Conservation (phyloP, 2,888 invertebrate species). For the Metallyticus violacea region DNA sequence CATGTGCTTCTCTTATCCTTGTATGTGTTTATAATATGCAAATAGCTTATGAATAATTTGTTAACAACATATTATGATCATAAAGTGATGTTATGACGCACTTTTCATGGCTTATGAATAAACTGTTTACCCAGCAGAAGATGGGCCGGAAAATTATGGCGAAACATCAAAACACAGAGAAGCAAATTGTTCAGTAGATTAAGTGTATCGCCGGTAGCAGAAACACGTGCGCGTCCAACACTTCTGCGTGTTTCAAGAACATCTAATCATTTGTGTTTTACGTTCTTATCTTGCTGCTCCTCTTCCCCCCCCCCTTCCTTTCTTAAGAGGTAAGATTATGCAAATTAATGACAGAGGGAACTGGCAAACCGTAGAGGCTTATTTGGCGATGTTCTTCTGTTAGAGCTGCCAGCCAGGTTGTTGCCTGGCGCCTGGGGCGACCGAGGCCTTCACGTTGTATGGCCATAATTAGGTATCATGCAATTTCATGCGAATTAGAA, state of each 20-base stretch:
- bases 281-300: background rate
- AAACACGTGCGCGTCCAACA: background rate
- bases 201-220: background rate
- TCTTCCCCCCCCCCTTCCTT: background rate
- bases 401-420: background rate
- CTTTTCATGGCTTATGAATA: background rate
- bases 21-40: background rate
- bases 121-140: background rate
- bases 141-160: background rate
- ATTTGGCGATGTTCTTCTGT: background rate
- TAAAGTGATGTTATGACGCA: background rate
- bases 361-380: background rate
- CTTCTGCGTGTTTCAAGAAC: background rate
- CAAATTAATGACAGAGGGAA: background rate
- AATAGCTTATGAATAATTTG: background rate
- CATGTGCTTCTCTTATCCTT: background rate
- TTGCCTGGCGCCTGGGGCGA: background rate
- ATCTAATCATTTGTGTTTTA: background rate
- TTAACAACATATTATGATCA: background rate
- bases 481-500: constrained; percentile 7
- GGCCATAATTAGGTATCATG: constrained; percentile 3
- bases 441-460: background rate
- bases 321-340: background rate
- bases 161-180: background rate
- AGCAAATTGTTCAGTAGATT: no score